A percentile compares a stretch with the other conserved stretches of the same genome.
Conservation (phyloP, 2,888 invertebrate genomes). For the Piscicola geometra region DNA sequence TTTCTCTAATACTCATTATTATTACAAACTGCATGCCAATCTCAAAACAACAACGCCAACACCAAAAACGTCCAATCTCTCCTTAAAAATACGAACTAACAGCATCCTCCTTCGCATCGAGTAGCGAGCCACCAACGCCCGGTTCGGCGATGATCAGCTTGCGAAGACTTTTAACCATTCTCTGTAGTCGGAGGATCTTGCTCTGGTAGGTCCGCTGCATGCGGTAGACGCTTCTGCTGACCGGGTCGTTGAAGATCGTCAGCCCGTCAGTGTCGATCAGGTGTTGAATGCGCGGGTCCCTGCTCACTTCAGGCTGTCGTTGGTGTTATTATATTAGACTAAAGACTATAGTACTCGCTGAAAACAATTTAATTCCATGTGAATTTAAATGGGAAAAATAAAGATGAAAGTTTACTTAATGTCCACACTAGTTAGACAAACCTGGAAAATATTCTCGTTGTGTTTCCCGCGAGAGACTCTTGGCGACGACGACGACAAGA, state of each 20-base stretch:
- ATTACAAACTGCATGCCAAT: too few species aligned
- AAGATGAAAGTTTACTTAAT: too few species aligned
- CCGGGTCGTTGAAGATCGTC: background rate
- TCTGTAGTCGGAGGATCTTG: conserved; percentile 1
- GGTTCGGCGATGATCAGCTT: background rate
- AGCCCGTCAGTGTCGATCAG: conserved; percentile 30
- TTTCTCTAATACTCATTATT: too few species aligned
- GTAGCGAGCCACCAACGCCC: background rate
- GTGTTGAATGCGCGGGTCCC: conserved; percentile 19
- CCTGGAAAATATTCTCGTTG: conserved; percentile 2
- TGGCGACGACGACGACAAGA: background rate
- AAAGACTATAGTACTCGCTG: background rate
- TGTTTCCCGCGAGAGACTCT: background rate
- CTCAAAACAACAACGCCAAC: too few species aligned
- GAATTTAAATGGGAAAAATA: too few species aligned
- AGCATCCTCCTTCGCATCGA: conserved; percentile 16
- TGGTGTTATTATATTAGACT: background rate
- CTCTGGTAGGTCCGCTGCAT: background rate
- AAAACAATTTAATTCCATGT: too few species aligned
- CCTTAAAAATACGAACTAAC: background rate
- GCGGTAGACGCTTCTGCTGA: background rate
- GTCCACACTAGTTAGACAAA: too few species aligned
- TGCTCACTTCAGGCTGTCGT: conserved; percentile 19
- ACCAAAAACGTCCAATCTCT: too few species aligned
- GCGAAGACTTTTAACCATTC: background rate